Evolutionary conservation across 2,888 invertebrate genomes (phyloP).

Genomic region (Tetragonisca angustula): DNA sequence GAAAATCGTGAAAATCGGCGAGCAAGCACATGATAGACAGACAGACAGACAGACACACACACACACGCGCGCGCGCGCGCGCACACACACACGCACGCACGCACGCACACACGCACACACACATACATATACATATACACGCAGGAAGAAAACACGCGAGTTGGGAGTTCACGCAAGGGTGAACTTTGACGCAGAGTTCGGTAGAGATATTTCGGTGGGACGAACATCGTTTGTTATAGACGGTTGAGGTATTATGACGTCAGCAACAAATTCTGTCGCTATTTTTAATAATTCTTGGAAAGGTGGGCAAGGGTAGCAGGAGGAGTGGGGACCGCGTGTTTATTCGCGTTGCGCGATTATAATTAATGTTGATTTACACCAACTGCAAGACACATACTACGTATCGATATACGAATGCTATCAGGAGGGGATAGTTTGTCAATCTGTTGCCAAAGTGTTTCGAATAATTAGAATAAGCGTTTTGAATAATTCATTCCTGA

Average conservation of each 20-base stretch:
- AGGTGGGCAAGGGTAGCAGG: not conserved
- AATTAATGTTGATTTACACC: not conserved
- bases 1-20: no score
- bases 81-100: no score
- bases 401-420: not conserved
- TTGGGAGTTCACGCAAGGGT: not conserved
- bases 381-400: not conserved
- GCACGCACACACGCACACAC: no score
- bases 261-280: not conserved
- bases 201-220: no score
- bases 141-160: not conserved
- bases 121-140: no score
- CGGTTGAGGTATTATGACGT: not conserved
- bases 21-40: no score
- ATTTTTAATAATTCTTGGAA: slow-evolving; percentile 25
- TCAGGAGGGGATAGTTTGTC: no score
- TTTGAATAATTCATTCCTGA: no score
- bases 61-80: no score
- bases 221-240: not conserved
- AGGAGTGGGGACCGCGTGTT: not conserved
- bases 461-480: no score
- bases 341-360: not conserved
- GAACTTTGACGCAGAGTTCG: not conserved
- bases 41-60: no score
- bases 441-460: no score